A percentile compares a stretch with the other conserved stretches of the same genome.
Conservation (phyloP, 2,888 invertebrate genomes). For the Eilema caniola region DNA sequence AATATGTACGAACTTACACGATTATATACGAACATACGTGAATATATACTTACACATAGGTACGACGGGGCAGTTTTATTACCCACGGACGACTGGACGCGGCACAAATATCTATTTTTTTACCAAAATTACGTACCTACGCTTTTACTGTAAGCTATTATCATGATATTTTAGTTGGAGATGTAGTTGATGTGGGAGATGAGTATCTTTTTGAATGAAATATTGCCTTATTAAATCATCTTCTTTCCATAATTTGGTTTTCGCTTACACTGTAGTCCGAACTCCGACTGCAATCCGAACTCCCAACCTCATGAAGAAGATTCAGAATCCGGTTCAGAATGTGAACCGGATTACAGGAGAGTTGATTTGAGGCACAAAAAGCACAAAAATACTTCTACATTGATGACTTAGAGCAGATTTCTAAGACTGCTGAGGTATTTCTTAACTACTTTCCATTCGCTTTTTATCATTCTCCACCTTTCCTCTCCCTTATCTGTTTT, state of each 20-base stretch:
- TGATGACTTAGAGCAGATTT: neutral
- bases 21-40: slow-evolving; percentile 1
- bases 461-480: neutral
- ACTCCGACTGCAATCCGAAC: neutral
- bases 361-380: neutral
- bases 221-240: neutral
- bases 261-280: neutral
- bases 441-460: neutral
- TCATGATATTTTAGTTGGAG: slow-evolving; percentile 34
- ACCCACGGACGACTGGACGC: slow-evolving; percentile 45
- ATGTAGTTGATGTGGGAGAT: slow-evolving; percentile 10
- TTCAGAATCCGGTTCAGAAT: neutral
- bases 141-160: slow-evolving; percentile 31
- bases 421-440: neutral
- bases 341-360: neutral
- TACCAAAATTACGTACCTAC: slow-evolving; percentile 53
- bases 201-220: neutral
- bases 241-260: neutral
- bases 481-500: no score
- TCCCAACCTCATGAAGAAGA: neutral
- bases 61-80: slow-evolving; percentile 57
- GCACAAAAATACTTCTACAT: neutral
- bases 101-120: slow-evolving; percentile 54
- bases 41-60: slow-evolving; percentile 27
- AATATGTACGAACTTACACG: neutral